These are phyloP conservation scores for Alligator sinensis DNA, from an alignment of 2,113 vertebrate species.

Conservation along the genomic window DNA sequence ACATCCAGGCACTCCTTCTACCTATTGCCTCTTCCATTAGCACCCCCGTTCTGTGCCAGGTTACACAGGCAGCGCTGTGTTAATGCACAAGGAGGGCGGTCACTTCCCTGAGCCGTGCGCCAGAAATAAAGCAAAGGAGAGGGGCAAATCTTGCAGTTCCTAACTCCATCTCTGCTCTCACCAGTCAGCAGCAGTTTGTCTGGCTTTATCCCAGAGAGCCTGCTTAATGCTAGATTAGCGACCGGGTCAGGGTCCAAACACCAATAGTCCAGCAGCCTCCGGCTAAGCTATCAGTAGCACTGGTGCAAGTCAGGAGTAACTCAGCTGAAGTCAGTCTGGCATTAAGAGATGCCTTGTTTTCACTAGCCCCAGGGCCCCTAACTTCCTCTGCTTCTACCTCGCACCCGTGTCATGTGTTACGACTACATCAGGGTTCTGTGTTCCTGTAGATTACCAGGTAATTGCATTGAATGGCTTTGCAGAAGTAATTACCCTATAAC, in stretches of 20 bases:
- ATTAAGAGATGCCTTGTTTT: neutral
- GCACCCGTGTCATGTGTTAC: neutral
- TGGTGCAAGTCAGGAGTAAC: neutral
- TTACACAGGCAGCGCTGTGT: neutral
- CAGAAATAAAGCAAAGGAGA: neutral
- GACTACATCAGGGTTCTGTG: neutral
- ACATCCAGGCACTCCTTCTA: neutral
- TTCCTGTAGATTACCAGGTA: neutral
- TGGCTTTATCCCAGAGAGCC: neutral
- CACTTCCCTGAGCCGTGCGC: neutral
- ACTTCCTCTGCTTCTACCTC: neutral
- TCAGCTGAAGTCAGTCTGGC: neutral
- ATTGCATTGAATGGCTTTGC: neutral
- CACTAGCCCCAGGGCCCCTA: neutral
- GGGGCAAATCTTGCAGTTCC: neutral
- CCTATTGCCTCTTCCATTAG: neutral
- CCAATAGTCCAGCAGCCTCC: neutral
- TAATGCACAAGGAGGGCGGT: neutral
- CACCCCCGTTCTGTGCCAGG: neutral
- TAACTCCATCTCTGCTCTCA: neutral
- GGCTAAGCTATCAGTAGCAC: neutral
- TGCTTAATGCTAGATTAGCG: neutral
- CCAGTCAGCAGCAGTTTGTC: neutral
- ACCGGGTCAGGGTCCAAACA: neutral
- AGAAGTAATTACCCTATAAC: neutral